Evolutionary conservation across 2,888 invertebrate genomes (phyloP).

Genomic region (Ceratothoa steindachneri): DNA sequence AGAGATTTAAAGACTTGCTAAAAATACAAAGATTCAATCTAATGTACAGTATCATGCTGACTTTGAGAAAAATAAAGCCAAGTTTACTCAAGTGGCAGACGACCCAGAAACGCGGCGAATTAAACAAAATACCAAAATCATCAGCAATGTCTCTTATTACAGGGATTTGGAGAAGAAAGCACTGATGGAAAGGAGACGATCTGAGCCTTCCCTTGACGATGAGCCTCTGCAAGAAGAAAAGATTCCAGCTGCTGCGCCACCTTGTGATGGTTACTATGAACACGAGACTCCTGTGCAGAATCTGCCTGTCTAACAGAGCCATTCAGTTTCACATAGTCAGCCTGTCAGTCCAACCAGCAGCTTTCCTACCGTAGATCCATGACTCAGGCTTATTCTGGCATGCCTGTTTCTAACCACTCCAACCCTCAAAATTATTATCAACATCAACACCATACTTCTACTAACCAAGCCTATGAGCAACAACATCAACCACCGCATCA

Average conservation of each 20-base stretch:
- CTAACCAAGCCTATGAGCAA: conserved; percentile 10
- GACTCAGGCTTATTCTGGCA: background rate
- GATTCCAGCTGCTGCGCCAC: background rate
- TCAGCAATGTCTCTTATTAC: conserved; percentile 89
- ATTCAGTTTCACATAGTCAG: conserved; percentile 20
- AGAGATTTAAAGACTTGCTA: conserved; percentile 89
- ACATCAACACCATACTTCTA: conserved; percentile 8
- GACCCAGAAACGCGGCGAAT: conserved; percentile 93
- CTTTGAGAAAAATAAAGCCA: conserved; percentile 93
- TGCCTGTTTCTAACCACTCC: conserved; percentile 17
- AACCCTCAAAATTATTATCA: background rate
- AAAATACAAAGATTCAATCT: conserved; percentile 95
- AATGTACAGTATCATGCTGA: conserved; percentile 94
- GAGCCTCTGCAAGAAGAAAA: background rate
- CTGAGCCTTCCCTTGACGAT: conserved; percentile 51
- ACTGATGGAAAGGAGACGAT: conserved; percentile 86
- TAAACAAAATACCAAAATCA: conserved; percentile 70
- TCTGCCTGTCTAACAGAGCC: conserved; percentile 18
- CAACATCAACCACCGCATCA: conserved; percentile 14
- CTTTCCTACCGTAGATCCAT: conserved; percentile 15
- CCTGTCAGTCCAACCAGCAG: conserved; percentile 16
- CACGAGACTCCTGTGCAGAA: conserved; percentile 19
- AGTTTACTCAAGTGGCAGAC: conserved; percentile 92
- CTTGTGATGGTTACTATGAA: background rate
- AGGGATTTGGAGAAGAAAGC: conserved; percentile 90